These are phyloP conservation scores for Leptoclinus maculatus DNA, from an alignment of 2,797 vertebrate genomes.

Conservation along the genomic window DNA sequence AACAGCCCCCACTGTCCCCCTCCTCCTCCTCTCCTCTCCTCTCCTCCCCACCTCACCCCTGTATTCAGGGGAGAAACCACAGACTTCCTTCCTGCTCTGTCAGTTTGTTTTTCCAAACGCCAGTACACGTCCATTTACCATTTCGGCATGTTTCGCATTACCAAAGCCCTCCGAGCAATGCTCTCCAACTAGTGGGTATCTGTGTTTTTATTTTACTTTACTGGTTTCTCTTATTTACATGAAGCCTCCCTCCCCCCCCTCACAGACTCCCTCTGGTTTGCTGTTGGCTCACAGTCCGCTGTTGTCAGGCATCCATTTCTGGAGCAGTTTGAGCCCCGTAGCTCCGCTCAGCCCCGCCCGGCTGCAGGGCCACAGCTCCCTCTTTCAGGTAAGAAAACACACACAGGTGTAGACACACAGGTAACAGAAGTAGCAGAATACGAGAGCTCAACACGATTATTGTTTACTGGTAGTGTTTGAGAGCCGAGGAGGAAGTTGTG, in stretches of 20 bases:
- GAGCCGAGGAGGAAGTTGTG: slow-evolving; percentile 53
- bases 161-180: slow-evolving; percentile 32
- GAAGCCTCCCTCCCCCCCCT: slow-evolving; percentile 4
- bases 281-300: slow-evolving; percentile 94
- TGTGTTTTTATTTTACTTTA: slow-evolving; percentile 16
- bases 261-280: slow-evolving; percentile 92
- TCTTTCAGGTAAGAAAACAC: slow-evolving; percentile 89
- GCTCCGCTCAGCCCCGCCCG: slow-evolving; percentile 94
- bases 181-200: slow-evolving; percentile 23
- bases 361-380: slow-evolving; percentile 92
- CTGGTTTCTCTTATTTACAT: slow-evolving; percentile 51
- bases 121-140: slow-evolving; percentile 68
- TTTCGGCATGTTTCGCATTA: slow-evolving; percentile 70
- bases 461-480: slow-evolving; percentile 36
- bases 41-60: slow-evolving; percentile 61
- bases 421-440: background rate
- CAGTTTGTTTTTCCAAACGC: slow-evolving; percentile 79
- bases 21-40: background rate
- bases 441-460: slow-evolving; percentile 9
- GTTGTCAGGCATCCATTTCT: slow-evolving; percentile 95
- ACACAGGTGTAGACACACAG: background rate
- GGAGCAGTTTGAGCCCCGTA: slow-evolving; percentile 95
- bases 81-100: slow-evolving; percentile 78
- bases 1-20: slow-evolving; percentile 51
- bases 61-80: slow-evolving; percentile 75